Percentiles rank a stretch among this genome's conserved stretches.
These are phyloP conservation scores for Orchestes rusci DNA, from an alignment of 2,888 invertebrate genomes.

Conservation along the genomic window DNA sequence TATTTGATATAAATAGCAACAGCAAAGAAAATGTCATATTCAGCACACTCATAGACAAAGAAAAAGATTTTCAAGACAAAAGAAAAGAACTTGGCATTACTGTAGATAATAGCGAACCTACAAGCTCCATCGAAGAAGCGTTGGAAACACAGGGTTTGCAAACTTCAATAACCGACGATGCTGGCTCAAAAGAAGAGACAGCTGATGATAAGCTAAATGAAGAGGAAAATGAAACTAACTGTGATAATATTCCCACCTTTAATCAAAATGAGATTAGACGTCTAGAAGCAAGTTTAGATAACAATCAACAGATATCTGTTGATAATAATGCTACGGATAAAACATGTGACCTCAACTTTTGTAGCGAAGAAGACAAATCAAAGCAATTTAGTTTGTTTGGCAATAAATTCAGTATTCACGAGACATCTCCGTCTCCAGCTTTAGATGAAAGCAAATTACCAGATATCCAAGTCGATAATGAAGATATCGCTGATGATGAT, in stretches of 20 bases:
- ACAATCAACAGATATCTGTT: too few species aligned
- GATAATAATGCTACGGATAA: neutral
- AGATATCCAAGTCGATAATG: neutral
- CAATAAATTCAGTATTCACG: too few species aligned
- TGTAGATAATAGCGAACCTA: too few species aligned
- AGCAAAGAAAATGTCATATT: slow-evolving; percentile 21
- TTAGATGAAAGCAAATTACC: neutral
- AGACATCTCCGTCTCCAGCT: too few species aligned
- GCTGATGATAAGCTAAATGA: too few species aligned
- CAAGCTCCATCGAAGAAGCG: too few species aligned
- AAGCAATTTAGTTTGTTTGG: too few species aligned
- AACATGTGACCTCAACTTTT: too few species aligned
- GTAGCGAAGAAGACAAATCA: too few species aligned
- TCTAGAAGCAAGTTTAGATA: slow-evolving; percentile 3
- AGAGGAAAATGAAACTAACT: slow-evolving; percentile 15
- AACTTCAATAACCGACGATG: too few species aligned
- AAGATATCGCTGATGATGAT: slow-evolving; percentile 12
- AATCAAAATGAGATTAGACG: slow-evolving; percentile 8
- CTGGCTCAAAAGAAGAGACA: too few species aligned
- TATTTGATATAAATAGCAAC: slow-evolving; percentile 28
- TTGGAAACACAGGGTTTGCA: too few species aligned
- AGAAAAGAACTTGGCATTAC: slow-evolving; percentile 26
- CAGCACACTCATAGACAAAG: slow-evolving; percentile 14
- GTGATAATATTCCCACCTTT: slow-evolving; percentile 18
- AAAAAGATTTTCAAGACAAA: slow-evolving; percentile 36